Evolutionary conservation across 2,797 vertebrate genomes (phyloP), one percentile per base, ranked within the genome.

Genomic region (Silurus aristotelis): DNA sequence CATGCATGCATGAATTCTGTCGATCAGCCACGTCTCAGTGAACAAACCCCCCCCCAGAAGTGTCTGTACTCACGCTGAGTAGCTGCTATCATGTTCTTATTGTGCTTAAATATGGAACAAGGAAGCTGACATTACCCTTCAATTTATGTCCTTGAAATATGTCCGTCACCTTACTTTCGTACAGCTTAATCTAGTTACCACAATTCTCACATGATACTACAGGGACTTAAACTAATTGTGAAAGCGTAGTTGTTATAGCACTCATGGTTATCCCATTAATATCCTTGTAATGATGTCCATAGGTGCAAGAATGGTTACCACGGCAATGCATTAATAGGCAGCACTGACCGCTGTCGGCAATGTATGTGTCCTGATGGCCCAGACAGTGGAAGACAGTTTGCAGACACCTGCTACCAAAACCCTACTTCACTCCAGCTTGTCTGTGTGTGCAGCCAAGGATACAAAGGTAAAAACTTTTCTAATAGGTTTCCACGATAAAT

Each of bases 291-390:
- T 61, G 5, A 58, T 58, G 1, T 76, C 20, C 22, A 0, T 89
- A 99, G 98, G 90, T 99, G 98, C 90, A 79, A 96, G 87, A 87
- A 87, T 55, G 97, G 97, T 91, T 99, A 97, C 93, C 97, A 98
- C 0, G 98, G 98, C 10, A 94, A 97, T 87, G 96, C 97, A 0
- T 87, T 97, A 91, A 91, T 99, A 85, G 97, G 96, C 38, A 97
- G 96, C 0, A 96, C 96, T 0, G 95, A 95, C 83, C 95, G 96
- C 89, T 99, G 98, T 87, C 97, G 96, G 2, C 96, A 97, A 75
- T 99, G 98, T 56, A 96, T 95, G 88, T 99, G 98, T 86, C 98
- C 98, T 0, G 97, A 98, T 0, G 97, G 97, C 31, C 98, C 98
- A 0, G 93, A 93, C 46, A 98, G 96, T 0, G 94, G 96, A 76